A percentile compares a stretch with the other conserved stretches of the same genome.
Evolutionary conservation across 1,140 invertebrate genomes (phyloP).

Genomic region (Cyrtorhinus lividipennis): DNA sequence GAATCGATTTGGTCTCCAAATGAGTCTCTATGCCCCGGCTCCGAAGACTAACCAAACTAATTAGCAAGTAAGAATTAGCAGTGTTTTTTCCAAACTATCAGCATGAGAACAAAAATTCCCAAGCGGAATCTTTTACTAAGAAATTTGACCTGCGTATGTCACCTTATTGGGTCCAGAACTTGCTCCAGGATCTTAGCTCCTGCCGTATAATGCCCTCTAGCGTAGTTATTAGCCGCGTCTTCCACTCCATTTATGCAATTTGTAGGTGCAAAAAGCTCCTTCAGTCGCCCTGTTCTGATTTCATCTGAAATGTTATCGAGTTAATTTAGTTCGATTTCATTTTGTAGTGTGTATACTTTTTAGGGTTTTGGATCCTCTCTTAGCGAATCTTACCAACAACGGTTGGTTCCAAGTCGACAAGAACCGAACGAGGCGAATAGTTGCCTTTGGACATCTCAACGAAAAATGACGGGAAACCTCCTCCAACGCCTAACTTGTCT

Average conservation of each 20-base stretch:
- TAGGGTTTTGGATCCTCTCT: too few species aligned
- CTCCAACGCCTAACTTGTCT: background rate
- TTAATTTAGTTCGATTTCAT: too few species aligned
- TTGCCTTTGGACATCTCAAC: constrained; percentile 50
- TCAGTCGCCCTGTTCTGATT: constrained; percentile 42
- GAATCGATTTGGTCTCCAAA: too few species aligned
- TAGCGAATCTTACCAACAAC: constrained; percentile 41
- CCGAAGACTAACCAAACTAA: background rate
- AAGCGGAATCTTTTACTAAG: background rate
- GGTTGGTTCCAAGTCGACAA: constrained; percentile 66
- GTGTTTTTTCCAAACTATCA: background rate
- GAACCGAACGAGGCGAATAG: constrained; percentile 59
- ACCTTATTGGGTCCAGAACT: constrained; percentile 30
- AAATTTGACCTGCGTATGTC: constrained; percentile 5
- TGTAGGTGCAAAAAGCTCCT: constrained; percentile 41
- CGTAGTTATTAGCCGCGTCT: constrained; percentile 43
- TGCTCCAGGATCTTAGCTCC: constrained; percentile 40
- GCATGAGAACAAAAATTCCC: background rate
- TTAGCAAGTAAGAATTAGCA: too few species aligned
- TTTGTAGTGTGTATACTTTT: too few species aligned
- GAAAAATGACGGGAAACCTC: constrained; percentile 45
- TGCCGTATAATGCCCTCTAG: constrained; percentile 32
- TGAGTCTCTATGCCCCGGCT: background rate
- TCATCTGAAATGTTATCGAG: constrained; percentile 40
- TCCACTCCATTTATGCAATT: constrained; percentile 42